Evolutionary conservation across 2,797 vertebrate genomes (phyloP).

Genomic region (Periparus ater): DNA sequence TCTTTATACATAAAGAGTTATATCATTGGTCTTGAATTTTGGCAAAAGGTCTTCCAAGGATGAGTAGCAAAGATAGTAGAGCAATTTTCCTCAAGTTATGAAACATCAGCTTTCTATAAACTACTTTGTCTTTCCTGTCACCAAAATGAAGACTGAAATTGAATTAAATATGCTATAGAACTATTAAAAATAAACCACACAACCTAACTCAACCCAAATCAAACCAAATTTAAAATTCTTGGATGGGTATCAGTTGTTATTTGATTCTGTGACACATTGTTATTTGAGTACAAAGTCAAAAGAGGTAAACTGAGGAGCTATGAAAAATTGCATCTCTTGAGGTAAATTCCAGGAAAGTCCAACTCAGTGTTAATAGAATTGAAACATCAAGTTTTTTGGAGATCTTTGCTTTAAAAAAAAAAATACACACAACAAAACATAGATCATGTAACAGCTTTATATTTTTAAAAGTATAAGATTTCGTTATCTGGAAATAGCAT

Average conservation of each 20-base stretch:
- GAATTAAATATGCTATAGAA: neutral
- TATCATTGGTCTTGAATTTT: neutral
- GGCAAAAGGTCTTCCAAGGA: neutral
- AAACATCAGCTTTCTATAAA: neutral
- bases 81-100: neutral
- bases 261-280: neutral
- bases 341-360: neutral
- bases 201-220: fast-evolving
- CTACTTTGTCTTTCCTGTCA: neutral
- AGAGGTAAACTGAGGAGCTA: neutral
- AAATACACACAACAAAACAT: neutral
- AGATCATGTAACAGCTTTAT: neutral
- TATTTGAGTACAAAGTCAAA: neutral
- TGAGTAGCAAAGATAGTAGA: neutral
- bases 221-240: neutral
- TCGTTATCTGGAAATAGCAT: neutral
- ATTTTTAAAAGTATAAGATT: neutral
- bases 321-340: neutral
- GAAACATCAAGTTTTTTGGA: fast-evolving
- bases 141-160: neutral
- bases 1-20: neutral
- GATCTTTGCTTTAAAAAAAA: neutral
- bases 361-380: neutral
- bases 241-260: neutral
- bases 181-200: neutral